Percentiles rank a stretch among this genome's conserved stretches.
Conservation (phyloP, 2,888 invertebrate species). For the Abscondita cerata region DNA sequence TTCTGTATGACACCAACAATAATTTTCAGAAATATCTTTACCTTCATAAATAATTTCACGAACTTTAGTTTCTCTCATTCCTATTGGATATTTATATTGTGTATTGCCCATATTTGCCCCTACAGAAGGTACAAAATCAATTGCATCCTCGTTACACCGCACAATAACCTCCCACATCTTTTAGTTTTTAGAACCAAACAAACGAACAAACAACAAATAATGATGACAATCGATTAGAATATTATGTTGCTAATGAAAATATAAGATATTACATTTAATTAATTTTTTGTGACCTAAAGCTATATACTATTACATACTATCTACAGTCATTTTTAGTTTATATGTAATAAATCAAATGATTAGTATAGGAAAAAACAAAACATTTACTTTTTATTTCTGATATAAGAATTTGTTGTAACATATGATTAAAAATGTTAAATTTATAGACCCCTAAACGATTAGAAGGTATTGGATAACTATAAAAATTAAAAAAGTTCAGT, state of each 20-base stretch:
- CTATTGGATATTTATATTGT: not conserved
- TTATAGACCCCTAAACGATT: no score
- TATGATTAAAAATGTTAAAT: no score
- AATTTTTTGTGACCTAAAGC: no score
- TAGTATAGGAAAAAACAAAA: not conserved
- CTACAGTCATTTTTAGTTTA: not conserved
- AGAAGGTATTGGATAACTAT: not conserved
- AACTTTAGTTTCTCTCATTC: not conserved
- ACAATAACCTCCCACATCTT: no score
- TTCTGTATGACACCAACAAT: not conserved
- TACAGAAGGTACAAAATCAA: not conserved
- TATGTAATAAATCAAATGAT: not conserved
- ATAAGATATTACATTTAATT: no score
- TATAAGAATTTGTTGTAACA: no score
- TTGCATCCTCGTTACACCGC: not conserved
- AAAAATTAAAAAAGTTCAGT: not conserved
- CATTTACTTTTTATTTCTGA: no score
- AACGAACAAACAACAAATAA: no score
- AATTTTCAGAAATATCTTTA: not conserved
- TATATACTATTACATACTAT: no score
- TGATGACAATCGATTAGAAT: no score
- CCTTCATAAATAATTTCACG: not conserved
- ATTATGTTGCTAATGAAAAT: no score
- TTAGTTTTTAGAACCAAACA: not conserved
- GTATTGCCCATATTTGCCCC: not conserved